Percentiles rank a stretch among this genome's conserved stretches.
Evolutionary conservation across 2,113 vertebrate species (phyloP).

Genomic region (Centrocercus urophasianus): DNA sequence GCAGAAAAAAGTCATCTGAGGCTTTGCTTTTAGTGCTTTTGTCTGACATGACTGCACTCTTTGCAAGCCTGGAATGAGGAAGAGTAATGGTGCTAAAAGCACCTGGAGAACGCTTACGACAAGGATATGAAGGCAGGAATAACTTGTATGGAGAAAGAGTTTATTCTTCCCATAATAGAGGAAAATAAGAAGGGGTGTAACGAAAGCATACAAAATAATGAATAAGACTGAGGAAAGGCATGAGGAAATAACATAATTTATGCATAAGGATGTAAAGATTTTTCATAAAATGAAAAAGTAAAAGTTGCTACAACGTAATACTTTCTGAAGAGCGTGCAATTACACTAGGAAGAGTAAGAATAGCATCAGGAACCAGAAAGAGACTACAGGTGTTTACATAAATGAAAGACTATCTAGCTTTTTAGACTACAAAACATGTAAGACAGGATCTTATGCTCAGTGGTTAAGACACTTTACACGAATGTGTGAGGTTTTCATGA

Average conservation of each 20-base stretch:
- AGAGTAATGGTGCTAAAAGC: constrained; percentile 16
- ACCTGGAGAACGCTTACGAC: constrained; percentile 18
- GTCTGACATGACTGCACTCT: constrained; percentile 45
- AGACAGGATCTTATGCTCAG: background rate
- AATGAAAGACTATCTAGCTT: background rate
- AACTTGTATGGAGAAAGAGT: background rate
- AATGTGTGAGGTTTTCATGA: background rate
- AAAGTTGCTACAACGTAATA: background rate
- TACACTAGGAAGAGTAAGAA: background rate
- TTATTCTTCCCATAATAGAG: background rate
- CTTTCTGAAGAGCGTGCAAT: background rate
- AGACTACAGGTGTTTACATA: background rate
- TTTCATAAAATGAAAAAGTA: background rate
- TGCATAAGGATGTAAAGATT: background rate
- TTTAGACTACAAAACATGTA: background rate
- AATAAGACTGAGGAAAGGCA: background rate
- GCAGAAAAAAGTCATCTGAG: constrained; percentile 35
- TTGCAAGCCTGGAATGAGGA: constrained; percentile 16
- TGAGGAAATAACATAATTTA: background rate
- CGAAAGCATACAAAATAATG: background rate
- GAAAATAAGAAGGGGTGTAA: background rate
- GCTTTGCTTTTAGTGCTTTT: constrained; percentile 53
- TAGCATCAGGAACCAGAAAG: background rate
- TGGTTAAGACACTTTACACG: background rate
- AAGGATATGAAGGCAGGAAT: background rate